Evolutionary conservation across 2,797 vertebrate genomes (phyloP).

Genomic region (Artibeus jamaicensis): DNA sequence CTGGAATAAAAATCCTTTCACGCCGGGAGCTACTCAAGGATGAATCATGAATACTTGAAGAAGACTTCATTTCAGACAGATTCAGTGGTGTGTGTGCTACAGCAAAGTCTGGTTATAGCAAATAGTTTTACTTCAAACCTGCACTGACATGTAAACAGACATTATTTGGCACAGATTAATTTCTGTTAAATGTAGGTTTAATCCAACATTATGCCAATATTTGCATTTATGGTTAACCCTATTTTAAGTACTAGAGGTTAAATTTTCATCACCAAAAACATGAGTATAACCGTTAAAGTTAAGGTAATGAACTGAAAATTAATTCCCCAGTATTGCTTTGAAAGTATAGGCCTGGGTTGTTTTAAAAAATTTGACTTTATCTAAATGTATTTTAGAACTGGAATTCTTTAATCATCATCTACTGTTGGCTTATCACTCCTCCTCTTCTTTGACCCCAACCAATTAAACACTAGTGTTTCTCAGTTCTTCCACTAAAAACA

Average conservation of each 20-base stretch:
- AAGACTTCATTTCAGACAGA: conserved; percentile 79
- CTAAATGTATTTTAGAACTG: conserved; percentile 69
- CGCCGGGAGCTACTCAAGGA: conserved; percentile 67
- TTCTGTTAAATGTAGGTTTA: conserved; percentile 74
- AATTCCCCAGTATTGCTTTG: conserved; percentile 52
- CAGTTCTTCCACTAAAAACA: background rate
- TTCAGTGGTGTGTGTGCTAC: conserved; percentile 70
- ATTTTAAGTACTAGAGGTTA: conserved; percentile 78
- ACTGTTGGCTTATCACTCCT: conserved; percentile 96
- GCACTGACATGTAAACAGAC: conserved; percentile 73
- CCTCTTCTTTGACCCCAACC: conserved; percentile 98
- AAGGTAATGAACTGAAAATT: conserved; percentile 71
- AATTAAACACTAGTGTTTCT: conserved; percentile 85
- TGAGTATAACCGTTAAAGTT: conserved; percentile 64
- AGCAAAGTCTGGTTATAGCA: conserved; percentile 69
- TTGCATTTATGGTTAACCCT: conserved; percentile 76
- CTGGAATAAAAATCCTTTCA: conserved; percentile 64
- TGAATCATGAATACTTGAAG: conserved; percentile 76
- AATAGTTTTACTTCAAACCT: conserved; percentile 70
- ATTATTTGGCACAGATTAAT: conserved; percentile 55
- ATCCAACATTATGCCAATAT: conserved; percentile 75
- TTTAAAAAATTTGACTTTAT: conserved; percentile 70
- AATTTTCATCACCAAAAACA: conserved; percentile 71
- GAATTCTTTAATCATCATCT: conserved; percentile 92
- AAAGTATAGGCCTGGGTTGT: conserved; percentile 40